Percentiles rank a stretch among this genome's conserved stretches.
Conservation (phyloP, 1,140 invertebrate genomes). For the Zaprionus camerounensis region DNA sequence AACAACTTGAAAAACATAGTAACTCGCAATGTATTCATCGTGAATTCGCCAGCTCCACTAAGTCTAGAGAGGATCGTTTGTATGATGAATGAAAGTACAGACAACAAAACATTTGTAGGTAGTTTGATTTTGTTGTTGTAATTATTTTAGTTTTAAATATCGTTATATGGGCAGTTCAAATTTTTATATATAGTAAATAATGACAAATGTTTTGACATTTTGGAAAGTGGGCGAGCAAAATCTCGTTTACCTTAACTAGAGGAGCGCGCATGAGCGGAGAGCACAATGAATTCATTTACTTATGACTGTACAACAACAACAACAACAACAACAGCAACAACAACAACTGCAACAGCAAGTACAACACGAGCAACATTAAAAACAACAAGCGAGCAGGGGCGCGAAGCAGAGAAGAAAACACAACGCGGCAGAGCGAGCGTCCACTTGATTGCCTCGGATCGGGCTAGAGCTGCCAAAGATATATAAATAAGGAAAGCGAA, state of each 20-base stretch:
- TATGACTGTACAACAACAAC: conserved; percentile 39
- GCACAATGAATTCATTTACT: conserved; percentile 37
- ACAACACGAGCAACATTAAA: conserved; percentile 30
- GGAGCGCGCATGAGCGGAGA: conserved; percentile 36
- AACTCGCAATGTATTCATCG: neutral
- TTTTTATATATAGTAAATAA: conserved; percentile 33
- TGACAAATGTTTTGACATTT: conserved; percentile 61
- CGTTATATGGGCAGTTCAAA: neutral
- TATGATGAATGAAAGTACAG: conserved; percentile 9
- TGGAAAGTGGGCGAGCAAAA: conserved; percentile 70
- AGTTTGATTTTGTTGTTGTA: neutral
- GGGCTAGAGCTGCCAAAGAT: conserved; percentile 68
- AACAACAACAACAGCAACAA: conserved; percentile 7
- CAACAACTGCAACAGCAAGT: conserved; percentile 21
- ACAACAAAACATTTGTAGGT: conserved; percentile 20
- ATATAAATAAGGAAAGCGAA: conserved; percentile 80
- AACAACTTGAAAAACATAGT: conserved; percentile 7
- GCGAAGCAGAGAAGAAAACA: conserved; percentile 20
- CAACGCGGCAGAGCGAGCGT: conserved; percentile 43
- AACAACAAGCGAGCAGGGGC: conserved; percentile 39
- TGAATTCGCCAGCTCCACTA: neutral
- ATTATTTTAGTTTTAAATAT: conserved; percentile 22
- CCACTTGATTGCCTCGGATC: conserved; percentile 81
- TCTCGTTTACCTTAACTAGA: conserved; percentile 73
- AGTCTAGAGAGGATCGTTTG: neutral